Evolutionary conservation across 2,888 invertebrate species (phyloP).

Genomic region (Scrobipalpa costella): DNA sequence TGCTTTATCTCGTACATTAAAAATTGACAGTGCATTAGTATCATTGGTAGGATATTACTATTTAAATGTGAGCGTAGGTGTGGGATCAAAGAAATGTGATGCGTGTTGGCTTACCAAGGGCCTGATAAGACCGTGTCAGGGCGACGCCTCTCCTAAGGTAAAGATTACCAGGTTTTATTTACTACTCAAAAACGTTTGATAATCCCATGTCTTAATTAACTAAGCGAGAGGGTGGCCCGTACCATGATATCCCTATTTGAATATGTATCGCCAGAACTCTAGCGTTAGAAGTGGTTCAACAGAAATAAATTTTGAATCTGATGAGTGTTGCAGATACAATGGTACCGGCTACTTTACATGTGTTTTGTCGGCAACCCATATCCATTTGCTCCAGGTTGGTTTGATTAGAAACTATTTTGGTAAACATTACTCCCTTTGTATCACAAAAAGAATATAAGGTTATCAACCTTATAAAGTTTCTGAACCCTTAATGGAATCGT

Average conservation of each 20-base stretch:
- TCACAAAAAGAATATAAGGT: slow-evolving; percentile 30
- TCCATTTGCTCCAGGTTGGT: slow-evolving; percentile 70
- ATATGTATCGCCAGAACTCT: not conserved
- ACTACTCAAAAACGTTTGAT: slow-evolving; percentile 78
- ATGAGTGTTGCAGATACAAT: slow-evolving; percentile 44
- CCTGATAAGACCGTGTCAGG: slow-evolving; percentile 71
- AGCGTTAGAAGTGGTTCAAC: not conserved
- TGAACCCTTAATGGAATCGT: slow-evolving; percentile 41
- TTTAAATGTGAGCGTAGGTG: slow-evolving; percentile 70
- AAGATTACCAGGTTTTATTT: slow-evolving; percentile 80
- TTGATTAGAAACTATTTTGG: slow-evolving; percentile 64
- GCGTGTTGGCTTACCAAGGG: slow-evolving; percentile 66
- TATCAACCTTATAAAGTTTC: slow-evolving; percentile 37
- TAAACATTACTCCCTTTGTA: slow-evolving; percentile 31
- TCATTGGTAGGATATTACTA: slow-evolving; percentile 64
- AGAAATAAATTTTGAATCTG: not conserved
- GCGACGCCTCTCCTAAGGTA: slow-evolving; percentile 73
- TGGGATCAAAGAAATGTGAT: slow-evolving; percentile 74
- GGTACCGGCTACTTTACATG: slow-evolving; percentile 69
- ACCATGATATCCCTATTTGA: slow-evolving; percentile 22
- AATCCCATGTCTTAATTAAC: slow-evolving; percentile 81
- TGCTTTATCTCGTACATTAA: slow-evolving; percentile 68
- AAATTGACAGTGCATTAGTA: slow-evolving; percentile 78
- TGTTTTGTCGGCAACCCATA: slow-evolving; percentile 72
- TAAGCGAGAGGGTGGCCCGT: slow-evolving; percentile 63